A percentile compares a stretch with the other conserved stretches of the same genome.
Evolutionary conservation across 2,888 invertebrate genomes (phyloP).

Genomic region (Deroplatys truncata): DNA sequence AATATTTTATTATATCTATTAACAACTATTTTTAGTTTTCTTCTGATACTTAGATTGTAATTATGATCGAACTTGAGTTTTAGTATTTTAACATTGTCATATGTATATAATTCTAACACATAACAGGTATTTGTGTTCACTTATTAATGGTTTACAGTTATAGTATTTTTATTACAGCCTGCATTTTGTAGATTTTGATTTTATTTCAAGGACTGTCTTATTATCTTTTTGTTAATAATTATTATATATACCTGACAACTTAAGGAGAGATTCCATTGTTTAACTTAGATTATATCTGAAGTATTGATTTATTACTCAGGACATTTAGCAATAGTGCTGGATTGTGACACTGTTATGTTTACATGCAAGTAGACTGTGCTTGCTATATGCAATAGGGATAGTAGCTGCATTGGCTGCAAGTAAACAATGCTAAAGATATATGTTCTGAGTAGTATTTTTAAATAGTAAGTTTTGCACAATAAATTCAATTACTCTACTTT

Average conservation of each 20-base stretch:
- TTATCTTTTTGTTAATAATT: neutral
- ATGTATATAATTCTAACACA: neutral
- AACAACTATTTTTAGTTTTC: neutral
- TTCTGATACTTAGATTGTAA: neutral
- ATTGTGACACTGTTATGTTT: too few relatives aligned
- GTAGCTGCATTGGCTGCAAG: too few relatives aligned
- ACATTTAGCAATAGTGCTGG: too few relatives aligned
- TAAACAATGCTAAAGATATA: too few relatives aligned
- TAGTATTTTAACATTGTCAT: neutral
- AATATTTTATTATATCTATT: neutral
- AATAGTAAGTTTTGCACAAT: neutral
- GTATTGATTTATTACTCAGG: neutral
- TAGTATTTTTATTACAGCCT: neutral
- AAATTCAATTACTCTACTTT: neutral
- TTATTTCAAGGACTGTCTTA: neutral
- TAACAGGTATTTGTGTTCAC: too few relatives aligned
- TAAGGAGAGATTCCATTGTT: neutral
- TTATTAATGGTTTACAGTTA: neutral
- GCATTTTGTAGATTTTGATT: neutral
- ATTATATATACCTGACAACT: neutral
- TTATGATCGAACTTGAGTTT: neutral
- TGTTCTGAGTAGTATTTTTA: too few relatives aligned
- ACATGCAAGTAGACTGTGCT: too few relatives aligned
- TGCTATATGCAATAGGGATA: too few relatives aligned
- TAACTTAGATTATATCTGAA: neutral